Conservation (phyloP, 2,113 vertebrate species). For the Ondatra zibethicus region DNA sequence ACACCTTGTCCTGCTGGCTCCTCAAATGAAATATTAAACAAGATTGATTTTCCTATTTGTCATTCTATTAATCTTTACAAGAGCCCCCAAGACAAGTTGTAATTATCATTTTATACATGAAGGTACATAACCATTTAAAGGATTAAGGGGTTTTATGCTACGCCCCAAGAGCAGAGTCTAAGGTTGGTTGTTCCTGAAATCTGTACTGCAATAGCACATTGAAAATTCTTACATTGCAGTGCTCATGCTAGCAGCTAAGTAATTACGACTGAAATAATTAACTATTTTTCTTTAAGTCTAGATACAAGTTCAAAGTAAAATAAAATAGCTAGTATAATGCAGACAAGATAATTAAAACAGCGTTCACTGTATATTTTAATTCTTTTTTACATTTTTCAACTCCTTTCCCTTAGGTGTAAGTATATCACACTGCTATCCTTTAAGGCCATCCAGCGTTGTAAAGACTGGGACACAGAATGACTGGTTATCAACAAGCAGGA, state of each 20-base stretch:
- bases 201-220: background rate
- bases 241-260: background rate
- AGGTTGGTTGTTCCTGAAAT: background rate
- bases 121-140: constrained; percentile 25
- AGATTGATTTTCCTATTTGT: constrained; percentile 32
- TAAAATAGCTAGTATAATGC: constrained; percentile 35
- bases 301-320: constrained; percentile 51
- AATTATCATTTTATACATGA: constrained; percentile 50
- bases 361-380: constrained; percentile 10
- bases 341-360: constrained; percentile 2
- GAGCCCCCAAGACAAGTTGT: background rate
- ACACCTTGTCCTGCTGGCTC: background rate
- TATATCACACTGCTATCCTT: background rate
- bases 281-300: background rate
- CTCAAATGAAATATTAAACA: constrained; percentile 46
- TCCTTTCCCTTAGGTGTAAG: constrained; percentile 13
- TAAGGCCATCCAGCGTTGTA: background rate
- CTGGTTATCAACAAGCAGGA: constrained; percentile 61
- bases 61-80: constrained; percentile 48
- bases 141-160: constrained; percentile 33
- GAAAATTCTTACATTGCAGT: constrained; percentile 22
- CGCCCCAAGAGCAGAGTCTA: constrained; percentile 11
- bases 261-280: constrained; percentile 33
- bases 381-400: background rate
- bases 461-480: constrained; percentile 39